These are phyloP conservation scores for Terebella lapidaria DNA, from an alignment of 2,888 invertebrate genomes.

Conservation along the genomic window DNA sequence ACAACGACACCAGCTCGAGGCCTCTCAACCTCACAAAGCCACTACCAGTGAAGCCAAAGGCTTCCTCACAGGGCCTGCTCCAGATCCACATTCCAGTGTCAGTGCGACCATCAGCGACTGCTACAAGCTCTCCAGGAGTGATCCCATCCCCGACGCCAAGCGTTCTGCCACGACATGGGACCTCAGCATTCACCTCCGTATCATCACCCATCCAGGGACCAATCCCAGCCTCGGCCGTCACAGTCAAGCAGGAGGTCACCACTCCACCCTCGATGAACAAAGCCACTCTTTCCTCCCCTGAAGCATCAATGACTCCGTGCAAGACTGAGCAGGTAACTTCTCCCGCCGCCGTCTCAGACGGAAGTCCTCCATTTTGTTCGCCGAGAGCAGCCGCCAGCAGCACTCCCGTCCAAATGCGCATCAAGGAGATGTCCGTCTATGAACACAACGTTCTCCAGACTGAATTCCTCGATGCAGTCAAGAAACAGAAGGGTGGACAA, in stretches of 20 bases:
- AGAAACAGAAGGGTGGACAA: neutral
- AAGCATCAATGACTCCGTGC: too few species aligned
- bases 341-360: too few species aligned
- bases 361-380: too few species aligned
- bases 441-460: conserved; percentile 10
- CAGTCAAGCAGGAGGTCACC: neutral
- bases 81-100: neutral
- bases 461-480: conserved; percentile 5
- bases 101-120: neutral
- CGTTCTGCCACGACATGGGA: neutral
- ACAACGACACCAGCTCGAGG: neutral
- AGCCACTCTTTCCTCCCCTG: too few species aligned
- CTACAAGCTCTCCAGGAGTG: neutral
- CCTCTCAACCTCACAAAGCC: too few species aligned
- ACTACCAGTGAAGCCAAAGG: too few species aligned
- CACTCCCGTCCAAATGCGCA: neutral
- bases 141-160: neutral
- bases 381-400: too few species aligned
- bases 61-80: too few species aligned
- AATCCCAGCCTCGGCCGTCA: neutral
- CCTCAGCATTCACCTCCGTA: neutral
- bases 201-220: neutral
- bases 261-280: neutral
- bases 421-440: conserved; percentile 7
- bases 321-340: too few species aligned